Evolutionary conservation across 2,888 invertebrate genomes (phyloP).

Genomic region (Machimus rusticus): DNA sequence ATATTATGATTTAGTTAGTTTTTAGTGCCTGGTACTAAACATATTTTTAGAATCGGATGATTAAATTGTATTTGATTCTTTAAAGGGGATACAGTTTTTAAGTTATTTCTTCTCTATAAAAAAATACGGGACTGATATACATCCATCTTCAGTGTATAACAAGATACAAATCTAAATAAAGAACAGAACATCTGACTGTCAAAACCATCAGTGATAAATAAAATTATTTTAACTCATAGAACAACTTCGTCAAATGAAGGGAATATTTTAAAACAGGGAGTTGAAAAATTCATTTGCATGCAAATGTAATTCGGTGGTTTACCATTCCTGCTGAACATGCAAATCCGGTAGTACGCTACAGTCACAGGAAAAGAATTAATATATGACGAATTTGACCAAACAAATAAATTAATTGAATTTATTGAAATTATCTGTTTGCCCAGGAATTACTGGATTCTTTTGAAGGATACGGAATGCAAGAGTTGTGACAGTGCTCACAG

Average conservation of each 20-base stretch:
- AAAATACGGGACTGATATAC: background rate
- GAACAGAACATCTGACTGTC: background rate
- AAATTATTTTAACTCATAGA: background rate
- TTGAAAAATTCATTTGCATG: constrained; percentile 16
- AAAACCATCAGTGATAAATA: background rate
- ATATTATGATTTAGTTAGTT: no score
- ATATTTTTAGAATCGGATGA: background rate
- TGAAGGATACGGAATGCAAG: background rate
- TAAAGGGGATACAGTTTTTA: background rate
- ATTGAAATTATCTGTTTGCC: constrained; percentile 19
- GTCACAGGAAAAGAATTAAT: constrained; percentile 3
- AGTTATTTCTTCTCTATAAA: background rate
- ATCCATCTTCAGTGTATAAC: background rate
- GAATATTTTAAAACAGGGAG: background rate
- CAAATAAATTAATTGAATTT: constrained; percentile 35
- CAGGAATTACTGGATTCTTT: constrained; percentile 23
- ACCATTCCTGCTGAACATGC: background rate
- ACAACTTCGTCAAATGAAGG: background rate
- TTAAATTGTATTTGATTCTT: background rate
- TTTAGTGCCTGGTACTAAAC: background rate
- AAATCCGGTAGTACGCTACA: background rate
- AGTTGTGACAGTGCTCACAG: background rate
- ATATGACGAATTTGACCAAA: constrained; percentile 17
- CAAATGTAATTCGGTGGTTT: constrained; percentile 11
- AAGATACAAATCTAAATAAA: background rate